Conservation (phyloP, 2,888 invertebrate species). For the Nomada fabriciana region DNA sequence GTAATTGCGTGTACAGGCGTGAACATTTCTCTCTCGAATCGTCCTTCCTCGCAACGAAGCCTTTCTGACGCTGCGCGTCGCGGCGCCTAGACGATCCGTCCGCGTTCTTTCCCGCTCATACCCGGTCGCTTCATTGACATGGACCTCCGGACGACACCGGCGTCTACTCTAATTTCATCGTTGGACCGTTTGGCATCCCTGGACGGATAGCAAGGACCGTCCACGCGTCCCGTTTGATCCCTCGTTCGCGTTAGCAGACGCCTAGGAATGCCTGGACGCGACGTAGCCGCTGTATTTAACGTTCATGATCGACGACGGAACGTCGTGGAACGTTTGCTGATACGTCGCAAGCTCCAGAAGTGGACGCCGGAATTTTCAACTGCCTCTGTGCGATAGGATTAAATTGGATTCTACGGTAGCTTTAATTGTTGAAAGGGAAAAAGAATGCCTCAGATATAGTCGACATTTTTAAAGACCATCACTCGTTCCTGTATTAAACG, state of each 20-base stretch:
- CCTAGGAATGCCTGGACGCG: conserved; percentile 62
- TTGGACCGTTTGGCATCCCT: conserved; percentile 69
- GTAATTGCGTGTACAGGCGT: conserved; percentile 72
- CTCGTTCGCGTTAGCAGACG: conserved; percentile 64
- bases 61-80: conserved; percentile 9
- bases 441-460: too few species aligned
- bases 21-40: conserved; percentile 52
- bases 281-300: conserved; percentile 55
- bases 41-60: conserved; percentile 35
- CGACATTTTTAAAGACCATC: too few species aligned
- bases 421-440: neutral
- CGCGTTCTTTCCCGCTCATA: conserved; percentile 26
- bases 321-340: conserved; percentile 32
- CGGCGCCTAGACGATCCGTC: conserved; percentile 32
- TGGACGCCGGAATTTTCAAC: conserved; percentile 21
- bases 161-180: conserved; percentile 70
- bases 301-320: conserved; percentile 63
- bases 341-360: conserved; percentile 4
- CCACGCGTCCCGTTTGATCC: conserved; percentile 60
- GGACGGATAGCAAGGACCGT: conserved; percentile 50
- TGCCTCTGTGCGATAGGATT: neutral
- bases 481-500: too few species aligned
- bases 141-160: conserved; percentile 45
- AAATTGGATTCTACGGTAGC: conserved; percentile 29
- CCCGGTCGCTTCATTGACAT: conserved; percentile 32